Base-by-base conservation (phyloP, 2,797 vertebrate genomes). In the Aldrovandia affinis region DNA sequence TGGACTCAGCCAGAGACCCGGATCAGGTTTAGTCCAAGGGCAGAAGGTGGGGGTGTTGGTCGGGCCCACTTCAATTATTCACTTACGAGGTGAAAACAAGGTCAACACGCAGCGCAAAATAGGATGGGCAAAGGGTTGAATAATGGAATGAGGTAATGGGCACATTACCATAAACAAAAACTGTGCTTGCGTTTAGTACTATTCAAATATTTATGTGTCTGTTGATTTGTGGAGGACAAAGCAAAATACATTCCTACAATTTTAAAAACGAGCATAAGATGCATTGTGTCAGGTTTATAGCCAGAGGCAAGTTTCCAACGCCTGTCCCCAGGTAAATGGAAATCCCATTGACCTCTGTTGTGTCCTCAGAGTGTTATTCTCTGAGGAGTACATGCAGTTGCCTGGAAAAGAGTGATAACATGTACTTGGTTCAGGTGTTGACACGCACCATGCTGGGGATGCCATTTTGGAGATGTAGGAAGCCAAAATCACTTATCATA, bases 31-130 rank as follows among this genome's bases (percentile, higher is more conserved):
- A 80, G 78, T 22, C 4, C 6, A 54, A 28, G 30, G 50, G 39
- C 9, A 28, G 65, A 25, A 39, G 28, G 15, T 65, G 36, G 44
- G 70, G 28, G 8, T 20, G 2, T 63, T 36, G 65, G 65, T 1
- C 0, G 55, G 33, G 70, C 18, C 22, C 20, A 44, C 39, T 42
- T 61, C 9, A 81, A 18, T 54, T 33, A 54, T 18, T 22, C 65
- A 44, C 82, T 42, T 55, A 77, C n/a, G 28, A 57, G 36, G 65
- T 75, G 65, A 83, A 42, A 83, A 83, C 47, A 83, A 57, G 52
- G 20, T n/a, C 36, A 52, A 28, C 80, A 28, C 15, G 20, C 15
- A n/a, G 54, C 12, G 28, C 12, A 12, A 8, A 14, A 8, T 28
- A 70, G 65, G 30, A 18, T 33, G 7, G 28, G 2, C 18, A 2